A percentile compares a stretch with the other conserved stretches of the same genome.
Conservation (phyloP, 2,797 vertebrate genomes). For the Brachyrhaphis roseni region DNA sequence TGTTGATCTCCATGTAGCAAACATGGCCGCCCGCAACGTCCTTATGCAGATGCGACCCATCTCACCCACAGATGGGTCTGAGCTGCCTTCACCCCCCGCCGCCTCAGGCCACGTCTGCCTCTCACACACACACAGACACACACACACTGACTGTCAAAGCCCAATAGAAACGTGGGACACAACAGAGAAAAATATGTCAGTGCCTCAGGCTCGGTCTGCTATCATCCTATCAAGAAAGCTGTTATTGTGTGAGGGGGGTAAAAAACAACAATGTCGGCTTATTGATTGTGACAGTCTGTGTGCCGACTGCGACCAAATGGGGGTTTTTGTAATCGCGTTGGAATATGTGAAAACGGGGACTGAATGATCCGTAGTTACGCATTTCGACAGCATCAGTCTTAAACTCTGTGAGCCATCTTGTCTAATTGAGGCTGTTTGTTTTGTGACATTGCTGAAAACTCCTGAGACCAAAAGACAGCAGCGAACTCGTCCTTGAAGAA, state of each 20-base stretch:
- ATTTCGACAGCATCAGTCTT: constrained; percentile 24
- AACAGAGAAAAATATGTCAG: constrained; percentile 67
- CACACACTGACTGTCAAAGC: constrained; percentile 51
- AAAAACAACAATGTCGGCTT: constrained; percentile 46
- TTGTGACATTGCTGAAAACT: constrained; percentile 22
- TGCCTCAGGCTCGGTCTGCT: constrained; percentile 60
- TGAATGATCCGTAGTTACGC: constrained; percentile 49
- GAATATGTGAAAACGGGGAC: constrained; percentile 44
- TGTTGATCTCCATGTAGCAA: constrained; percentile 55
- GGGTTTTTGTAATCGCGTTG: constrained; percentile 63
- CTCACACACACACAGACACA: constrained; percentile 3
- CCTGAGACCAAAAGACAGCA: constrained; percentile 34
- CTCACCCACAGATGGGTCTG: constrained; percentile 56
- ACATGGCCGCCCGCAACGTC: constrained; percentile 44
- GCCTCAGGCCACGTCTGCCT: constrained; percentile 42
- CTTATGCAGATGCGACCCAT: constrained; percentile 68
- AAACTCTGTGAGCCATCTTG: constrained; percentile 4
- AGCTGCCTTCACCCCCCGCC: constrained; percentile 52
- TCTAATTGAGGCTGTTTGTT: constrained; percentile 38
- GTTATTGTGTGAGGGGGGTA: constrained; percentile 49
- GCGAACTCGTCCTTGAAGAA: constrained; percentile 45
- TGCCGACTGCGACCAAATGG: constrained; percentile 51
- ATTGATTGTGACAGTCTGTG: constrained; percentile 69
- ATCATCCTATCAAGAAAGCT: constrained; percentile 63
- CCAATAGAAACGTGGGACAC: constrained; percentile 49